phyloP scores from a whole-genome alignment of 2,797 vertebrate genomes.

The Tragopan temminckii region DNA sequence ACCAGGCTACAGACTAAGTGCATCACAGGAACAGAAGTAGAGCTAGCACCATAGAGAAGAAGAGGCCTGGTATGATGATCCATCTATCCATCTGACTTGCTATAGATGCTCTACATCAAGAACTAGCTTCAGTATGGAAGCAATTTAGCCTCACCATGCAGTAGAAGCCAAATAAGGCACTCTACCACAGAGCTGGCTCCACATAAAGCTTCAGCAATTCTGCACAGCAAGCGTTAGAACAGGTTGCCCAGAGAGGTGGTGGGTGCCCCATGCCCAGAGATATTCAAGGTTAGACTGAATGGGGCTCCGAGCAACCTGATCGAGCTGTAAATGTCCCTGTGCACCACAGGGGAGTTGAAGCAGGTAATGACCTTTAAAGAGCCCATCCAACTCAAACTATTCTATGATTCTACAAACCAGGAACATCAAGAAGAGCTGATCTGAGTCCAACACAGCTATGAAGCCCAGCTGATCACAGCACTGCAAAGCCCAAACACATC shows the following conservation, averaged over 20 bases:
- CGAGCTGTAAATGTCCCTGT: background rate
- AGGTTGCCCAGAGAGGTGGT: no score
- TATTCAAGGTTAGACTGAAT: background rate
- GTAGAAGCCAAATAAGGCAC: background rate
- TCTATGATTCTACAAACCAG: background rate
- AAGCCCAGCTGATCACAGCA: fast-evolving
- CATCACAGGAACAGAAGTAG: background rate
- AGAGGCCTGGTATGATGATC: fast-evolving
- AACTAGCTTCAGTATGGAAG: background rate
- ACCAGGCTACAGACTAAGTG: background rate
- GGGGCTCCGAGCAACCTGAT: background rate
- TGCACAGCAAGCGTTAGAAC: background rate
- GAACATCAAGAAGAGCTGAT: background rate
- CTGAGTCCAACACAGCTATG: fast-evolving
- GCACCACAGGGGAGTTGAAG: background rate
- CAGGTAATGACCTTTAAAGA: background rate
- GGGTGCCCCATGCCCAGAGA: background rate
- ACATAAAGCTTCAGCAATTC: background rate
- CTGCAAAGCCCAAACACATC: background rate
- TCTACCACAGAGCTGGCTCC: background rate
- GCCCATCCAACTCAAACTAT: background rate
- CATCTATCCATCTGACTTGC: background rate
- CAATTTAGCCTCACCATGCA: background rate
- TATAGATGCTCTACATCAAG: fast-evolving
- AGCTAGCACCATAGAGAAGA: background rate